phyloP scores from a whole-genome alignment of 2,797 vertebrate genomes.

The Decapterus maruadsi region DNA sequence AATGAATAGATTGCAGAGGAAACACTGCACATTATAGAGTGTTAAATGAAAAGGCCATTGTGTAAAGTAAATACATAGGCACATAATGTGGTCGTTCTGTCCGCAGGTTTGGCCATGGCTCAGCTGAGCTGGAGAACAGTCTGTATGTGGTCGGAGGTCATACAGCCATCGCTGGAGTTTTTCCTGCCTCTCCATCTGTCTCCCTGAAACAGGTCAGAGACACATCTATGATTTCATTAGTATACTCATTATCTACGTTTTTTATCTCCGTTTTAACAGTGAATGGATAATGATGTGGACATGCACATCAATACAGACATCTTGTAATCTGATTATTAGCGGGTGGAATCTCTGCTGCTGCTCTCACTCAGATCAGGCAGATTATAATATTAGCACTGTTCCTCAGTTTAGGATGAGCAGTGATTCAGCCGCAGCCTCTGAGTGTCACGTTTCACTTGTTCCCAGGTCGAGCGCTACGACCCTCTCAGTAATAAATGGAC shows the following conservation, averaged over 20 bases:
- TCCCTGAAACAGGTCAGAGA: constrained; percentile 92
- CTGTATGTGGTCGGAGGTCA: constrained; percentile 95
- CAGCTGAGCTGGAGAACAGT: constrained; percentile 92
- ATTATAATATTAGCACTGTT: neutral
- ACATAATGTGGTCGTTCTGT: neutral
- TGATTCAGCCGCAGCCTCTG: neutral
- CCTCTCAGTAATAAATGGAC: constrained; percentile 93
- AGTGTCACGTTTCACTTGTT: neutral
- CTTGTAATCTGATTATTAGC: neutral
- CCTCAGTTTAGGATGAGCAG: neutral
- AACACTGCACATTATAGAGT: neutral
- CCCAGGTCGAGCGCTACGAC: constrained; percentile 89
- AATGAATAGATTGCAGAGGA: too few species aligned
- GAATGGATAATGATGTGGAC: too few species aligned
- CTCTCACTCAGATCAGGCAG: neutral
- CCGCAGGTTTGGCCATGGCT: constrained; percentile 91
- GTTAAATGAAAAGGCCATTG: neutral
- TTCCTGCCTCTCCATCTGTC: constrained; percentile 93
- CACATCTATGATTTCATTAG: neutral
- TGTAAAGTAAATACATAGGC: neutral
- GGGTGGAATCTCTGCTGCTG: neutral
- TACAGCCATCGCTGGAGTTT: constrained; percentile 92
- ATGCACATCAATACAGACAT: too few species aligned
- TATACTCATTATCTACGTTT: too few species aligned
- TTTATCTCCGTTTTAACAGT: neutral